Evolutionary conservation across 1,140 invertebrate species (phyloP).

Genomic region (Tribolium madens): DNA sequence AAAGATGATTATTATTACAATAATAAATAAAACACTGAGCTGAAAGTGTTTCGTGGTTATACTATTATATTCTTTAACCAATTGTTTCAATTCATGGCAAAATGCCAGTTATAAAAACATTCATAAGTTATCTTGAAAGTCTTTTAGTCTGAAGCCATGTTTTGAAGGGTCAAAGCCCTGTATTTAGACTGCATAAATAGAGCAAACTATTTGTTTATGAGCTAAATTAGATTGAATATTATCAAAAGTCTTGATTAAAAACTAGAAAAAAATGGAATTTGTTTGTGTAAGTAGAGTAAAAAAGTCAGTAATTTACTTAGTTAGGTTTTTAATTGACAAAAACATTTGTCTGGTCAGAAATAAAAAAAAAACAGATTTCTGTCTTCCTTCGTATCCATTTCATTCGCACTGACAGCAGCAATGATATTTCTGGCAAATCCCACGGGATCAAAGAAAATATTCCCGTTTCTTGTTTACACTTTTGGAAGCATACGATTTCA

Average conservation of each 20-base stretch:
- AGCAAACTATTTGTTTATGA: no score
- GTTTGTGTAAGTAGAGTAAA: no score
- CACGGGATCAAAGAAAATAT: neutral
- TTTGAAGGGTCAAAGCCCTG: neutral
- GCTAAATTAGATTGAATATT: no score
- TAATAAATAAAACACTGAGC: no score
- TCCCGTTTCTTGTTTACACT: constrained; percentile 9
- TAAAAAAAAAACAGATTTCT: neutral
- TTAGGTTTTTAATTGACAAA: neutral
- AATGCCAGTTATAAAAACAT: neutral
- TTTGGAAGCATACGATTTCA: neutral
- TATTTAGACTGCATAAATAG: no score
- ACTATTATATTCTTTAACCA: no score
- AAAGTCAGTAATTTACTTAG: no score
- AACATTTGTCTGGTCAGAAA: neutral
- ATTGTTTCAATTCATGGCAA: no score
- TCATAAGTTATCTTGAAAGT: neutral
- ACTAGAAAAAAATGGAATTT: no score
- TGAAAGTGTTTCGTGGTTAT: no score
- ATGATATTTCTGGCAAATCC: neutral
- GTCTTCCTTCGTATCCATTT: neutral
- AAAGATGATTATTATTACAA: no score
- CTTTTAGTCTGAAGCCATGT: neutral
- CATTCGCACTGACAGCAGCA: neutral
- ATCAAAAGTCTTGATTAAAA: no score